Base-by-base conservation (phyloP, 2,113 vertebrate genomes). In the Cygnus atratus region DNA sequence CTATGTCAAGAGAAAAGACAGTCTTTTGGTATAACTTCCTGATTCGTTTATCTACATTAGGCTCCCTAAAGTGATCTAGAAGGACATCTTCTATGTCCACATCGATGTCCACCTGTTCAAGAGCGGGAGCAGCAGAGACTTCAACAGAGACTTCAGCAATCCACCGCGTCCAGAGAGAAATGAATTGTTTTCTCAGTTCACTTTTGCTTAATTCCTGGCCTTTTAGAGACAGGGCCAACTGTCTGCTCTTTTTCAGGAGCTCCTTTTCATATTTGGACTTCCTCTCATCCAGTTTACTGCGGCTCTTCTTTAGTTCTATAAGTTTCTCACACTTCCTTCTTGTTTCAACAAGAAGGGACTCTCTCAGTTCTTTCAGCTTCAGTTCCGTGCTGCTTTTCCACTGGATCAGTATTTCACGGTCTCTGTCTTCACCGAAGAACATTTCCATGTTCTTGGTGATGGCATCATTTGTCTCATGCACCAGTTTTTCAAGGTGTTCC, bases 401-500 rank as follows among this genome's bases (percentile, higher is more conserved):
- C 37, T 97, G 96, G 66, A 92, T 43, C 72, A 97, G 28, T 28
- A 93, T 97, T 28, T 98, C 96, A 13, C 24, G 16, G 46, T 98
- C 87, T 87, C 14, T 76, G 29, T 97, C 92, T 58, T 98, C 95
- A 48, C 12, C 54, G 76, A 98, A 98, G 82, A 85, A 97, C 9
- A 43, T 55, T 28, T 96, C 88, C 90, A 98, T 24, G 13, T 95
- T 72, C 62, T 80, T 76, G 6, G 20, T 68, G 55, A 98, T 94
- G 25, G 26, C 26, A 26, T 93, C 28, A 4, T 62, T 48, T 17
- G 79, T 95, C 48, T 19, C 54, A 29, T 61, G 37, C 59, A 97
- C 75, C 54, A 11, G 31, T 2, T 25, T 22, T 33, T 92, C 80
- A 16, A 97, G 70, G 46, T 88, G 0, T 18, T 6, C 31, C 15